Conservation (phyloP, 2,888 invertebrate genomes). For the Ectobius pallidus region DNA sequence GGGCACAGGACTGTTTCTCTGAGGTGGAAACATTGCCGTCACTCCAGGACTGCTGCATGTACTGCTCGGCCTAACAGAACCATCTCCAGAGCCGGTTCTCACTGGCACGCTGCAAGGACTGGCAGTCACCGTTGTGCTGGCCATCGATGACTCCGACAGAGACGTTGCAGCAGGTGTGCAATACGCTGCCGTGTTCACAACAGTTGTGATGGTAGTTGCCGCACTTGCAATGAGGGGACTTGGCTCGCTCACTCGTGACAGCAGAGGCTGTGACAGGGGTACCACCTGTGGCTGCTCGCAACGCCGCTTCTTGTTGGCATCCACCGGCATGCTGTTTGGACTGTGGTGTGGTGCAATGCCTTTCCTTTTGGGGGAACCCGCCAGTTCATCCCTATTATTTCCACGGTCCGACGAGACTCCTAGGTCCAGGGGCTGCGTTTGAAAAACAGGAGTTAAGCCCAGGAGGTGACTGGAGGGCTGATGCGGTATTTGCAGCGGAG, state of each 20-base stretch:
- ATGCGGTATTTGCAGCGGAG: constrained; percentile 38
- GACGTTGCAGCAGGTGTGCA: constrained; percentile 47
- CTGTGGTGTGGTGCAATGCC: constrained; percentile 59
- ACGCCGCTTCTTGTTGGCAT: constrained; percentile 64
- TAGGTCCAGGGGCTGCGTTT: constrained; percentile 80
- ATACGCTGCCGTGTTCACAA: constrained; percentile 68
- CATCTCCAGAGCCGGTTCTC: constrained; percentile 66
- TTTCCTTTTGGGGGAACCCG: constrained; percentile 67
- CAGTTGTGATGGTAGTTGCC: constrained; percentile 65
- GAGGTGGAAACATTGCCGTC: constrained; percentile 24
- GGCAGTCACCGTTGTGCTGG: constrained; percentile 60
- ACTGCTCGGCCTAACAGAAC: constrained; percentile 47
- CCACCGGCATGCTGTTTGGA: constrained; percentile 59
- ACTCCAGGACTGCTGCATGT: constrained; percentile 32
- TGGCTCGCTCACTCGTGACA: constrained; percentile 65
- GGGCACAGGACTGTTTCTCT: constrained; percentile 40
- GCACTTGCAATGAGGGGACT: constrained; percentile 70
- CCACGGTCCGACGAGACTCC: constrained; percentile 60
- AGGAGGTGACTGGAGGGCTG: constrained; percentile 47
- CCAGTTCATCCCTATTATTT: constrained; percentile 48
- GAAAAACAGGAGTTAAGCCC: constrained; percentile 58
- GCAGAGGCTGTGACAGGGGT: constrained; percentile 54
- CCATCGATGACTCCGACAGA: constrained; percentile 51
- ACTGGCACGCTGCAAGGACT: constrained; percentile 32
- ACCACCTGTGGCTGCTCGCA: constrained; percentile 29